Conservation (phyloP, 30 jellyfish, hydroid and myxozoan genomes). For the Pelagia noctiluca region DNA sequence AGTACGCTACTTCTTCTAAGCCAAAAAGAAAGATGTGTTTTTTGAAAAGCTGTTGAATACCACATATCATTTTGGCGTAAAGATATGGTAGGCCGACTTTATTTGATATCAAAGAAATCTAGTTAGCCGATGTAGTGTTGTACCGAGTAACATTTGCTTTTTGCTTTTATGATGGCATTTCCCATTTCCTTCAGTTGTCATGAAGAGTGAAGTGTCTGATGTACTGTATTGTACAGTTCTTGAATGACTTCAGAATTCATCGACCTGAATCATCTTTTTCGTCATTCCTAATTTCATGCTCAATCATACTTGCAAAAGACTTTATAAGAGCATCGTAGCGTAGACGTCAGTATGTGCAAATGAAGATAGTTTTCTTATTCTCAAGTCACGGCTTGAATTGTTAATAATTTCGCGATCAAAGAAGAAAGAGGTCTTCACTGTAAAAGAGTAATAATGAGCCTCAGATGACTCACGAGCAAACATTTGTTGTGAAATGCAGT, state of each 20-base stretch:
- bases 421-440: too few relatives aligned
- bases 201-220: slow-evolving; percentile 5
- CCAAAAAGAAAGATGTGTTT: not conserved
- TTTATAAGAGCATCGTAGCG: not conserved
- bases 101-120: not conserved
- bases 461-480: too few relatives aligned
- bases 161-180: slow-evolving; percentile 3
- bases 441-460: too few relatives aligned
- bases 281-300: not conserved
- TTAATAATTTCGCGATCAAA: too few relatives aligned
- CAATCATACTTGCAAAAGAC: slow-evolving; percentile 4
- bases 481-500: too few relatives aligned
- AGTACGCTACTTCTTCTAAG: not conserved
- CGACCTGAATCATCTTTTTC: not conserved
- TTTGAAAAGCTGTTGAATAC: not conserved
- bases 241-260: slow-evolving; percentile 3
- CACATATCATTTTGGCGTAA: slow-evolving; percentile 3
- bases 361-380: not conserved
- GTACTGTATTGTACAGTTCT: not conserved
- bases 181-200: not conserved
- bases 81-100: slow-evolving; percentile 20
- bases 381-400: not conserved
- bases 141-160: not conserved
- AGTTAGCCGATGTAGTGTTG: slow-evolving; percentile 13
- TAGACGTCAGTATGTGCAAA: not conserved